Conservation (phyloP, 1,140 invertebrate species). For the Pogonomyrmex californicus region DNA sequence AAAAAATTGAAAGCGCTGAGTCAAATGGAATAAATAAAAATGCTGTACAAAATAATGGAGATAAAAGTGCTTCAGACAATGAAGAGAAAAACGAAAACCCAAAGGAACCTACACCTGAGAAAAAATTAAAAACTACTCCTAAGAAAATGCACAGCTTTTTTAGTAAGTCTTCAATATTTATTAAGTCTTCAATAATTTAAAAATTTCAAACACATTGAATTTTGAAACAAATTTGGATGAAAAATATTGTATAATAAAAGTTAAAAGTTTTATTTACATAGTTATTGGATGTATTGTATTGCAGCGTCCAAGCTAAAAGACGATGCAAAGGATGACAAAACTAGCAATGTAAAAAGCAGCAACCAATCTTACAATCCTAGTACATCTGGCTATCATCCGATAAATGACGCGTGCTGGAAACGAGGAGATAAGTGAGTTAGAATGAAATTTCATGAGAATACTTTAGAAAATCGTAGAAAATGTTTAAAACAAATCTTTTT, state of each 20-base stretch:
- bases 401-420: slow-evolving; percentile 96
- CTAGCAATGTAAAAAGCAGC: slow-evolving; percentile 62
- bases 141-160: slow-evolving; percentile 73
- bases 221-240: background rate
- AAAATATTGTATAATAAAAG: background rate
- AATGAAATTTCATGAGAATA: background rate
- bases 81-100: background rate
- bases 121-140: slow-evolving; percentile 32
- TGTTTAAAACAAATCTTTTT: slow-evolving; percentile 14
- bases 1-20: slow-evolving; percentile 37
- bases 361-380: slow-evolving; percentile 91
- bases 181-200: slow-evolving; percentile 49
- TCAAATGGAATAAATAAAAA: slow-evolving; percentile 23
- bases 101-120: background rate
- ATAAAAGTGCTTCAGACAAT: background rate
- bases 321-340: slow-evolving; percentile 41
- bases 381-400: slow-evolving; percentile 94
- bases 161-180: slow-evolving; percentile 60
- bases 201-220: background rate
- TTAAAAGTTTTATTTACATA: background rate
- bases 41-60: slow-evolving; percentile 10
- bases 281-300: slow-evolving; percentile 12
- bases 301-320: slow-evolving; percentile 73
- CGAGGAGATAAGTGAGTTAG: slow-evolving; percentile 90
- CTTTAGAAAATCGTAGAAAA: slow-evolving; percentile 5